phyloP scores from a whole-genome alignment of 2,888 invertebrate genomes.

The Augiades crinisus region DNA sequence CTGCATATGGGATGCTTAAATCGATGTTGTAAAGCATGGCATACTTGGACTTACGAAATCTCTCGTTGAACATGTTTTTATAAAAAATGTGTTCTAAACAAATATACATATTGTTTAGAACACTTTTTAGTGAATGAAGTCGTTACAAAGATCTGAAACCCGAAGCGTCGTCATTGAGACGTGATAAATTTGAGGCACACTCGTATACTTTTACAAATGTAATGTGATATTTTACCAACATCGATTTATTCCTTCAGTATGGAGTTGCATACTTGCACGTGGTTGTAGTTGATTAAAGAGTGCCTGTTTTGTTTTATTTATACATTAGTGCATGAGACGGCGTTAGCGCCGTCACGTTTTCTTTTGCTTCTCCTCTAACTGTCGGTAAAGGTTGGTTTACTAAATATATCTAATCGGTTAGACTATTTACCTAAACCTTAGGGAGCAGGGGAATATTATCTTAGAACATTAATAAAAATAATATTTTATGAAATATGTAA shows the following conservation, averaged over 20 bases:
- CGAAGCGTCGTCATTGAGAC: too few relatives aligned
- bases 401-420: not conserved
- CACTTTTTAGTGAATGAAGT: too few relatives aligned
- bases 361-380: not conserved
- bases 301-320: not conserved
- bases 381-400: not conserved
- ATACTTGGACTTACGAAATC: too few relatives aligned
- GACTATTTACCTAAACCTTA: not conserved
- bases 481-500: not conserved
- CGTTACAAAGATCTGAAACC: too few relatives aligned
- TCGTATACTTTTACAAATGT: too few relatives aligned
- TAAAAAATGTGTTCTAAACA: too few relatives aligned
- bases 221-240: not conserved
- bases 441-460: not conserved
- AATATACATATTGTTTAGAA: too few relatives aligned
- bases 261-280: not conserved
- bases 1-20: not conserved
- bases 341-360: not conserved
- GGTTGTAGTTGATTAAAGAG: not conserved
- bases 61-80: too few relatives aligned
- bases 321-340: conserved; percentile 4
- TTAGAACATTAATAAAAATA: not conserved
- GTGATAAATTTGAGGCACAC: too few relatives aligned
- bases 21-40: not conserved
- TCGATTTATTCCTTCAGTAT: not conserved